phyloP scores from a whole-genome alignment of 2,797 vertebrate genomes.

The Octomys mimax region DNA sequence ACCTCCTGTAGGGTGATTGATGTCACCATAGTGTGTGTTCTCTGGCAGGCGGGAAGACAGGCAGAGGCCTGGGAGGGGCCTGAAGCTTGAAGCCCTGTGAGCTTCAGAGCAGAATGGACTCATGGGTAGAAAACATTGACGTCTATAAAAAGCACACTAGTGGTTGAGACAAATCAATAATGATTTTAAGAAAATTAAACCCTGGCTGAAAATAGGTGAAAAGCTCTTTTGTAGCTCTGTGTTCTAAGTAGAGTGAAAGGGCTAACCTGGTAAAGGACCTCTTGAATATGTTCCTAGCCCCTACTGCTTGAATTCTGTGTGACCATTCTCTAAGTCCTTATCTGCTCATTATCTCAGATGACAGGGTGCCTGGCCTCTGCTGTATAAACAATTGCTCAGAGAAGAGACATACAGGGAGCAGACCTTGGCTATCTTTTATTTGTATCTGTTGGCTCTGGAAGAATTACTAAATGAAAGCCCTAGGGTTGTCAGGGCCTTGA shows the following conservation, averaged over 20 bases:
- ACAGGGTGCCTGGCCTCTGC: slow-evolving; percentile 6
- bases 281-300: neutral
- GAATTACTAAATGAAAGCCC: slow-evolving; percentile 68
- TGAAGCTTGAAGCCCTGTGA: neutral
- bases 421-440: slow-evolving; percentile 29
- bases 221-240: slow-evolving; percentile 41
- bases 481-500: slow-evolving; percentile 25
- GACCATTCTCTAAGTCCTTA: slow-evolving; percentile 66
- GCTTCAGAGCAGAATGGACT: neutral
- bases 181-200: slow-evolving; percentile 76
- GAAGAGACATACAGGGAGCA: neutral
- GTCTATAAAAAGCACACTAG: slow-evolving; percentile 41
- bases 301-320: neutral
- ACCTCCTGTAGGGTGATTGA: slow-evolving; percentile 50
- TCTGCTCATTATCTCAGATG: slow-evolving; percentile 32
- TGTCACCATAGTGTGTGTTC: neutral
- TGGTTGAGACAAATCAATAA: slow-evolving; percentile 70
- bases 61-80: neutral
- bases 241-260: neutral
- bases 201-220: slow-evolving; percentile 38
- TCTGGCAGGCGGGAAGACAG: slow-evolving; percentile 2
- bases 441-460: slow-evolving; percentile 53
- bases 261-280: neutral
- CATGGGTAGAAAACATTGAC: slow-evolving; percentile 41
- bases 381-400: slow-evolving; percentile 63